A percentile compares a stretch with the other conserved stretches of the same genome.
Conservation (phyloP, 37 sponge, comb jelly and placozoan genomes). For the Mnemiopsis leidyi region DNA sequence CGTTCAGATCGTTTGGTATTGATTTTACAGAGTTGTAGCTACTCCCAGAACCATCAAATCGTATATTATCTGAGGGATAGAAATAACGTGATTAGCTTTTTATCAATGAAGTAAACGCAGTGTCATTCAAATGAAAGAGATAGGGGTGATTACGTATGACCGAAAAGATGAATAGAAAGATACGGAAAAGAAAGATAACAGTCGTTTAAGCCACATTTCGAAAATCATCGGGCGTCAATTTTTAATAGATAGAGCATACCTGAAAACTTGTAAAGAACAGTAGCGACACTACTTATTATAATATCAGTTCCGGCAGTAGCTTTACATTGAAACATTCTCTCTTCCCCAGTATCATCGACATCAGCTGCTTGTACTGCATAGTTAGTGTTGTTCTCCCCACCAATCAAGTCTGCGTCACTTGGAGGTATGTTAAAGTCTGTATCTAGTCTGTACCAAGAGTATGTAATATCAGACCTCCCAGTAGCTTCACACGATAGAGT, state of each 20-base stretch:
- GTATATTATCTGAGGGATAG: background rate
- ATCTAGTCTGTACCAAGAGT: constrained; percentile 6
- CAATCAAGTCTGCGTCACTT: background rate
- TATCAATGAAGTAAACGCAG: no score
- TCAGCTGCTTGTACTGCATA: background rate
- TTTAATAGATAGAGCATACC: no score
- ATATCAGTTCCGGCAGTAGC: background rate
- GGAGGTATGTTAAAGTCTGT: background rate
- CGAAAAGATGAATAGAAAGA: background rate
- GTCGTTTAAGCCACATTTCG: no score
- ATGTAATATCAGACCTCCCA: background rate
- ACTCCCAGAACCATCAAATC: background rate
- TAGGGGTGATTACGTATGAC: background rate
- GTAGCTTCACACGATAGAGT: background rate
- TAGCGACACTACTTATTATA: constrained; percentile 17
- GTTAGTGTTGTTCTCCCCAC: background rate
- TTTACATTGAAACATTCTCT: background rate
- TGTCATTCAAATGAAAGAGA: no score
- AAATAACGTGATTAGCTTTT: no score
- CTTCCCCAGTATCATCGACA: background rate
- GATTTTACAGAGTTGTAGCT: background rate
- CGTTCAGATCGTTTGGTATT: background rate
- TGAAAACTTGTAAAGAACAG: background rate
- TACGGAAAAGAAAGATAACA: no score
- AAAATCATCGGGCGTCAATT: no score